Conservation (phyloP, 2,113 vertebrate species). For the Lagopus muta region DNA sequence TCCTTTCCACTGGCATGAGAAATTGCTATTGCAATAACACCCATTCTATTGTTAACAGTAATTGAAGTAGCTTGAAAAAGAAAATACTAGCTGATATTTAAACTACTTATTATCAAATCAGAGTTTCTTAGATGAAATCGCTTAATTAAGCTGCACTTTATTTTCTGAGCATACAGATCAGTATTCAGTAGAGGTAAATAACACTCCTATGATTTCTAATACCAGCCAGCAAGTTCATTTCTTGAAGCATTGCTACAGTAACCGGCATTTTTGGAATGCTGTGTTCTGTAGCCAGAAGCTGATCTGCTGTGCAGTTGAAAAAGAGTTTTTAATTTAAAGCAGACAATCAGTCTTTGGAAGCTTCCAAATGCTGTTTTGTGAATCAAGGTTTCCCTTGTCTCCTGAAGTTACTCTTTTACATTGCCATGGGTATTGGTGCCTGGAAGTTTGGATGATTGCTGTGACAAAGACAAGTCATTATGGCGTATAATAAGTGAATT, state of each 20-base stretch:
- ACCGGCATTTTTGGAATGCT: slow-evolving; percentile 5
- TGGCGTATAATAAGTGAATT: slow-evolving; percentile 22
- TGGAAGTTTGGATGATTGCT: neutral
- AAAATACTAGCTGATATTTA: slow-evolving; percentile 56
- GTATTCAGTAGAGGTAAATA: slow-evolving; percentile 59
- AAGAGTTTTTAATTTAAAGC: slow-evolving; percentile 34
- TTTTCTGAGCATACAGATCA: slow-evolving; percentile 53
- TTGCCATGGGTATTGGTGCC: slow-evolving; percentile 15
- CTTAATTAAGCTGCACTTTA: slow-evolving; percentile 60
- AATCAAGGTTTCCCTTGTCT: slow-evolving; percentile 21
- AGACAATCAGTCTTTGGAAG: slow-evolving; percentile 11
- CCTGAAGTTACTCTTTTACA: slow-evolving; percentile 31
- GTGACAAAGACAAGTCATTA: slow-evolving; percentile 1
- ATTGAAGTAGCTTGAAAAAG: slow-evolving; percentile 48
- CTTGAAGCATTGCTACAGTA: slow-evolving; percentile 49
- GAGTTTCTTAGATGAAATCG: slow-evolving; percentile 59
- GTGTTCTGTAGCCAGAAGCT: neutral
- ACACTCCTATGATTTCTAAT: slow-evolving; percentile 46
- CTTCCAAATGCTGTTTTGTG: neutral
- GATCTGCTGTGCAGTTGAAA: neutral
- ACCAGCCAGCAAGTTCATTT: slow-evolving; percentile 20
- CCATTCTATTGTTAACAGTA: slow-evolving; percentile 31
- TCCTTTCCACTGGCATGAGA: slow-evolving; percentile 32
- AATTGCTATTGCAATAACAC: slow-evolving; percentile 27
- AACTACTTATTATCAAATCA: slow-evolving; percentile 61